Conservation (phyloP, 2,113 vertebrate genomes). For the Gavialis gangeticus region DNA sequence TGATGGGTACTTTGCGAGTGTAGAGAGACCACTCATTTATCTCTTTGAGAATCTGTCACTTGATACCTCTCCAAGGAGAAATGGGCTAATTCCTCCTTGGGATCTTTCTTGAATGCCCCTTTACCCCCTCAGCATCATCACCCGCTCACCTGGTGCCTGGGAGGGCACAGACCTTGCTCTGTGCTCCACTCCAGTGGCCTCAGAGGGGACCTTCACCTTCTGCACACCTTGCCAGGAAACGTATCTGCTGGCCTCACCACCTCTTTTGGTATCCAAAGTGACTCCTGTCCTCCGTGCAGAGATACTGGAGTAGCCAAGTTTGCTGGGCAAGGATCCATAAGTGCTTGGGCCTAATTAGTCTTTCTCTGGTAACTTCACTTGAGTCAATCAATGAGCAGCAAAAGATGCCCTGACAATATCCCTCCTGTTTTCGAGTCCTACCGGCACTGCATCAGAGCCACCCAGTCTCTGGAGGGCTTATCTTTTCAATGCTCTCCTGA, state of each 20-base stretch:
- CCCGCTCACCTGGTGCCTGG: not conserved
- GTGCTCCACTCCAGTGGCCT: rapidly evolving
- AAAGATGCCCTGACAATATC: not conserved
- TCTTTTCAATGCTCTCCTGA: not conserved
- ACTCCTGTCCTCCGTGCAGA: not conserved
- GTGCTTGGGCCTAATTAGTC: not conserved
- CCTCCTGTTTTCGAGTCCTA: not conserved
- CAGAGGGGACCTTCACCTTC: not conserved
- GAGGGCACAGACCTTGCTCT: not conserved
- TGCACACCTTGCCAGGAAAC: rapidly evolving
- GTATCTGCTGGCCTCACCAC: not conserved
- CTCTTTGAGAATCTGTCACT: constrained; percentile 55
- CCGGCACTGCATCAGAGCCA: not conserved
- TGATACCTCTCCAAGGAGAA: constrained; percentile 53
- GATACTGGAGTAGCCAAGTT: not conserved
- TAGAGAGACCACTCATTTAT: constrained; percentile 48
- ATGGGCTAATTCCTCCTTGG: constrained; percentile 51
- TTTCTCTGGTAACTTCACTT: not conserved
- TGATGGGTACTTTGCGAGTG: constrained; percentile 36
- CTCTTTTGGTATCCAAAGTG: not conserved
- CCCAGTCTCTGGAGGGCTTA: not conserved
- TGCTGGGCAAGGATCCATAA: not conserved
- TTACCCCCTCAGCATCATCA: not conserved
- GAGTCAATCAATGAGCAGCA: not conserved
- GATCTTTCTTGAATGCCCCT: constrained; percentile 46